A percentile compares a stretch with the other conserved stretches of the same genome.
phyloP scores from a whole-genome alignment of 2,113 vertebrate species.

The Tragelaphus imberbis region DNA sequence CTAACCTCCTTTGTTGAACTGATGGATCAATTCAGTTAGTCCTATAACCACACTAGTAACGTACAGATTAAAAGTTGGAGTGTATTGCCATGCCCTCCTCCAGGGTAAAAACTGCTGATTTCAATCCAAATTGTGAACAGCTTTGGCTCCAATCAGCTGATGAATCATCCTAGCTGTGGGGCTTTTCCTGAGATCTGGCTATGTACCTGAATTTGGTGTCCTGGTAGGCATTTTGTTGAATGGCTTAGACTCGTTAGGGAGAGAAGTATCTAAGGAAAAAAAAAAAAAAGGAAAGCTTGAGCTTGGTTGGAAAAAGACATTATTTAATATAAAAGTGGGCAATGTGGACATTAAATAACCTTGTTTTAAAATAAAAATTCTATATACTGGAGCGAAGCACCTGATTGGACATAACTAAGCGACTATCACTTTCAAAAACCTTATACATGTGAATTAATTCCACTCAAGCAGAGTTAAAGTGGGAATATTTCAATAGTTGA shows the following conservation, averaged over 20 bases:
- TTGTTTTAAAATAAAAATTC: too few relatives aligned
- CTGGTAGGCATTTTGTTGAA: neutral
- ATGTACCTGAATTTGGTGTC: neutral
- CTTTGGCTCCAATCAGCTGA: neutral
- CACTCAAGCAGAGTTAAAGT: too few relatives aligned
- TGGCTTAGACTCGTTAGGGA: neutral
- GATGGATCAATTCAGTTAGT: neutral
- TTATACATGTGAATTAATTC: too few relatives aligned
- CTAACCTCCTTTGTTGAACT: neutral
- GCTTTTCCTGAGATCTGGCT: neutral
- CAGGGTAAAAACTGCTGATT: neutral
- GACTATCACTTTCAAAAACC: too few relatives aligned
- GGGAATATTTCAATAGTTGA: too few relatives aligned
- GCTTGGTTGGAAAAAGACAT: too few relatives aligned
- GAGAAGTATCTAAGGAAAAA: neutral
- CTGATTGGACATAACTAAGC: too few relatives aligned
- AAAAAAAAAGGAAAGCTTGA: neutral
- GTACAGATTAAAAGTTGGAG: neutral
- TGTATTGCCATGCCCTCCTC: neutral
- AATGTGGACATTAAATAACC: too few relatives aligned
- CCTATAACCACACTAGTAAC: neutral
- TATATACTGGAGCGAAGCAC: too few relatives aligned
- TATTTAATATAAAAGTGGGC: too few relatives aligned
- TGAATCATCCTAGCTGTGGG: neutral
- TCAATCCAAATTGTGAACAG: neutral